These are phyloP conservation scores for Ochropleura leucogaster DNA, from an alignment of 2,888 invertebrate species.

Conservation along the genomic window DNA sequence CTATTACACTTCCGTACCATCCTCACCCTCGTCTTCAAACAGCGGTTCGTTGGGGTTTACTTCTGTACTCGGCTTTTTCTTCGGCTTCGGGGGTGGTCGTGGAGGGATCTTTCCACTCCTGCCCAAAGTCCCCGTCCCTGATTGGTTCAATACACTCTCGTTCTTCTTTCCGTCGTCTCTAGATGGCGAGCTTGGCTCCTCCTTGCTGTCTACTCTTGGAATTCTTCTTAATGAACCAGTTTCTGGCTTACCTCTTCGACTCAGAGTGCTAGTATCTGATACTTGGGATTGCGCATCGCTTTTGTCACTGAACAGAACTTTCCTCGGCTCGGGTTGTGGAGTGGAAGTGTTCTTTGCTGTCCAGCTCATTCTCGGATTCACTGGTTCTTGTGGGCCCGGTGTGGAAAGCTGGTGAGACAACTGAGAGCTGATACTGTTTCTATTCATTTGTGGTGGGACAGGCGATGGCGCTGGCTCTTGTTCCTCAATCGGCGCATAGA, in stretches of 20 bases:
- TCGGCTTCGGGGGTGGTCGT: constrained; percentile 95
- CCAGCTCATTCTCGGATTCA: constrained; percentile 88
- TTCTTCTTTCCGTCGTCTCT: constrained; percentile 83
- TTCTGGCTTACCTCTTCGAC: constrained; percentile 89
- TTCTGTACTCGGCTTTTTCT: constrained; percentile 93
- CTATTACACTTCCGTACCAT: constrained; percentile 96
- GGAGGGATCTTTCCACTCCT: constrained; percentile 94
- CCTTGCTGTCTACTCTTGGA: constrained; percentile 79
- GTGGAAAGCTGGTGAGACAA: constrained; percentile 87
- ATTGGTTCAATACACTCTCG: constrained; percentile 82
- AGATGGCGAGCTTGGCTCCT: constrained; percentile 80
- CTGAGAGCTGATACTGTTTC: constrained; percentile 89
- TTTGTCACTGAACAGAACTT: constrained; percentile 82
- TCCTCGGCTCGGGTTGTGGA: constrained; percentile 86
- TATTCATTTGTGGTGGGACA: constrained; percentile 84
- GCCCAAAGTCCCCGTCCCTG: constrained; percentile 87
- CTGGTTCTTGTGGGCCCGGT: constrained; percentile 88
- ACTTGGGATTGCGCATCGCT: constrained; percentile 81
- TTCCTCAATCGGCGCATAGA: constrained; percentile 90
- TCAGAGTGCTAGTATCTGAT: constrained; percentile 82
- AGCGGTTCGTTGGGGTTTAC: constrained; percentile 92
- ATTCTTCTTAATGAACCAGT: constrained; percentile 86
- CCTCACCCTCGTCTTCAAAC: constrained; percentile 97
- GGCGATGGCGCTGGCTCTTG: constrained; percentile 88
- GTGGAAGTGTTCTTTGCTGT: constrained; percentile 88